Base-by-base conservation (phyloP, 1,140 invertebrate genomes). In the Bombus fervidus region DNA sequence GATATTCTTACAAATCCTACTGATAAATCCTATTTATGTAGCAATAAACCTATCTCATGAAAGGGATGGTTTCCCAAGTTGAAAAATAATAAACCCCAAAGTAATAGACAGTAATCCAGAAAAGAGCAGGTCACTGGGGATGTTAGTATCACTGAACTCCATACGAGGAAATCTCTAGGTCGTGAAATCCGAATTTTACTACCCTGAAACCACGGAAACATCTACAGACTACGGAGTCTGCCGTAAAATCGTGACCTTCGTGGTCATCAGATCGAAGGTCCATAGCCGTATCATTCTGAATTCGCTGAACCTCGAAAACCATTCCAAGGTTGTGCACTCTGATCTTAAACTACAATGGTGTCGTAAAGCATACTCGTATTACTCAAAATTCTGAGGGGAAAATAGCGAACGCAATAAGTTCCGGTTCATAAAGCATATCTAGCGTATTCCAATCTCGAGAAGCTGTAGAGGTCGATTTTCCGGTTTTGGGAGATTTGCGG, bases 151-250 rank as follows among this genome's bases (percentile, higher is more conserved):
- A 18, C 15, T 15, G 10, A 22, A 25, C 31, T 68, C 34, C 34
- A 3, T 37, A 12, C 18, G 34, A 37, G 34, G 18, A 9, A 25
- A 68, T 37, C 34, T 68, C 9, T 1, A 1, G 37, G 66, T 37
- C 31, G 9, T 68, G 34, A 68, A 68, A 68, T 37, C 37, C 66
- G 66, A 68, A 68, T 68, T 68, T 68, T 68, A 68, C 18, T 68
- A 10, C 31, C 66, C 3, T 4, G 34, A 12, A 68, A 25, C 66
- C 34, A 37, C 37, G 34, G 66, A 37, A 68, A 68, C 34, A 22
- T 34, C 22, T 37, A 18, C 18, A 15, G 18, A 3, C 34, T 68
- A 37, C 66, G 34, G 22, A 18, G 66, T 59, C 6, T 22, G 31
- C 37, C 34, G 66, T 68, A 68, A 68, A 68, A 68, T 37, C 66